These are phyloP conservation scores for Dryas iulia DNA, from an alignment of 1,140 invertebrate genomes.

Conservation along the genomic window DNA sequence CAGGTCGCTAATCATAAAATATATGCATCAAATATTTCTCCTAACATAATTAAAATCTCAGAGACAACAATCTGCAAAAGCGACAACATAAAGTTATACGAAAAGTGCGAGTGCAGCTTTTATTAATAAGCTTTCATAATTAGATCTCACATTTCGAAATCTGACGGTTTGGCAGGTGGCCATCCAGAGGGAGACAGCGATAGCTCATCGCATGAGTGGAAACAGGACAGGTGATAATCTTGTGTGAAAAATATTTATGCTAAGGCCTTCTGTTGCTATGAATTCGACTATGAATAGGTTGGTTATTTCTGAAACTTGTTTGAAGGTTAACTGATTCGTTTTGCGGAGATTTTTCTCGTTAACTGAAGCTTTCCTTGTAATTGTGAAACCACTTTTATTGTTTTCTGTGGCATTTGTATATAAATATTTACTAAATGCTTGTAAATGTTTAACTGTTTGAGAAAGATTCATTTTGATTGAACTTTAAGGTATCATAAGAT, in stretches of 20 bases:
- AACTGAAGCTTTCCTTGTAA: constrained; percentile 23
- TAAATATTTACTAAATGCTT: neutral
- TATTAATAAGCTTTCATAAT: constrained; percentile 53
- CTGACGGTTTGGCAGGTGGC: constrained; percentile 45
- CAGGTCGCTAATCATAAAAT: too few relatives aligned
- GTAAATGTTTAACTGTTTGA: too few relatives aligned
- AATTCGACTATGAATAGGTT: constrained; percentile 61
- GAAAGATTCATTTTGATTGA: neutral
- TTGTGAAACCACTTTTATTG: neutral
- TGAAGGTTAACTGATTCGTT: constrained; percentile 53
- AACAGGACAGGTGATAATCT: constrained; percentile 59
- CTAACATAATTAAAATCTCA: neutral
- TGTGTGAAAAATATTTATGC: constrained; percentile 73
- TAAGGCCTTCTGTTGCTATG: constrained; percentile 64
- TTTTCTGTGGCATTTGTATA: neutral
- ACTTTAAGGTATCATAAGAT: too few relatives aligned
- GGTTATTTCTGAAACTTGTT: constrained; percentile 50
- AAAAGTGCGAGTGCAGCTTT: constrained; percentile 36
- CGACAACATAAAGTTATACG: constrained; percentile 7
- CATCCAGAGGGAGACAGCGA: constrained; percentile 50
- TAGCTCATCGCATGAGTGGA: constrained; percentile 42
- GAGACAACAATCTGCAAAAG: neutral
- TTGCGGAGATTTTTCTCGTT: constrained; percentile 37
- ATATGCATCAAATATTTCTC: too few relatives aligned
- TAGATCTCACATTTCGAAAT: constrained; percentile 63